Base-by-base conservation (phyloP, 1,140 invertebrate genomes). In the Neelides sp. region DNA sequence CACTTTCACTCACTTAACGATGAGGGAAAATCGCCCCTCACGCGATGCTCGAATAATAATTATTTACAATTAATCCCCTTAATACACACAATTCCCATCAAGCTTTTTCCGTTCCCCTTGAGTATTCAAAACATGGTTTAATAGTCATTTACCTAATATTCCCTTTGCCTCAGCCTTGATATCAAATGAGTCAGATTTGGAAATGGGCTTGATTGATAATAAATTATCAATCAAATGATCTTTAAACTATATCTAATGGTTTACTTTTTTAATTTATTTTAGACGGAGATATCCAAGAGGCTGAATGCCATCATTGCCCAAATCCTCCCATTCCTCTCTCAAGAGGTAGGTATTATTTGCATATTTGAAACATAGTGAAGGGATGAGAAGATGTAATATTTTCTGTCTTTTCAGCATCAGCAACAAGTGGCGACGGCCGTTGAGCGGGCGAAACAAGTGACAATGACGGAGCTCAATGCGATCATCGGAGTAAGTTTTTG, bases 281-380 rank as follows among this genome's bases (percentile, higher is more conserved):
- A 78, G 75, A 76, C 74, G 24, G 78, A 80, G 65, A 78, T 80
- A 53, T 73, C 73, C n/a, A 80, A 81, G 62, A 64, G 78, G 48
- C 65, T 79, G 27, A 75, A 73, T 65, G 73, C 73, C 20, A 78
- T 79, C 40, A 73, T 77, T 60, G 71, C 69, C 44, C 77, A 80
- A 63, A 72, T 79, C n/a, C 69, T 79, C 52, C 76, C 78, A 37
- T 77, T 76, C 61, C 66, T 79, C 10, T 75, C 75, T 47, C 75
- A 76, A 66, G 76, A 78, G 66, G 72, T 73, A 66, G 48, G 41
- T 36, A 41, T 42, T 32, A 34, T 47, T 17, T 34, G 12, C 20
- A 50, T 19, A 40, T 42, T 23, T 35, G 48, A 50, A 28, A 40
- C 22, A 20, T 26, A 23, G 32, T 32, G 22, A 30, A 13, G 30